phyloP scores from a whole-genome alignment of 2,888 invertebrate species.

The Cryptops parisi region DNA sequence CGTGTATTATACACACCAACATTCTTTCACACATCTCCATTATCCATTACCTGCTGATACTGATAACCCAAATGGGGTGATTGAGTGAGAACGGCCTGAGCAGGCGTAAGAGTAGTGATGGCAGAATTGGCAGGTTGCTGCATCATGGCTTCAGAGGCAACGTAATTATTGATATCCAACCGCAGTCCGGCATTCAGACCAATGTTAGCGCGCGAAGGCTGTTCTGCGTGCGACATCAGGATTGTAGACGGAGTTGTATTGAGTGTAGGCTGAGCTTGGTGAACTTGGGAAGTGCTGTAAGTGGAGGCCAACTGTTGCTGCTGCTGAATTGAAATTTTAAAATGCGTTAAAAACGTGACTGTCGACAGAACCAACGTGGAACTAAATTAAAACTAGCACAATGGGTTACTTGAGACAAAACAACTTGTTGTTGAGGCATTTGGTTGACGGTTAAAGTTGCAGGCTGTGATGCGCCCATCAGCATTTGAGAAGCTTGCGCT shows the following conservation, averaged over 20 bases:
- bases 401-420: background rate
- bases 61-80: constrained; percentile 7
- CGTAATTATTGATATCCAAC: background rate
- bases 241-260: background rate
- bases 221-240: background rate
- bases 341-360: background rate
- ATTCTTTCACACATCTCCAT: background rate
- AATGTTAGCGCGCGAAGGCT: background rate
- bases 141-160: background rate
- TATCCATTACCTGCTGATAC: background rate
- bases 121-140: background rate
- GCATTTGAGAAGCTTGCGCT: background rate
- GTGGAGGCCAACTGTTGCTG: background rate
- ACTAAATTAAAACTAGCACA: background rate
- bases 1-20: no score
- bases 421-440: background rate
- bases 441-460: background rate
- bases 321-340: background rate
- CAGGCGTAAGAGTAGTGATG: background rate
- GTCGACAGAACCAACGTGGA: background rate
- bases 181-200: background rate
- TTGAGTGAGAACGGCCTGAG: background rate
- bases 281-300: background rate
- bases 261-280: background rate
- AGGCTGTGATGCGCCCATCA: background rate